Conservation (phyloP, 2,113 vertebrate species). For the Tympanuchus pallidicinctus region DNA sequence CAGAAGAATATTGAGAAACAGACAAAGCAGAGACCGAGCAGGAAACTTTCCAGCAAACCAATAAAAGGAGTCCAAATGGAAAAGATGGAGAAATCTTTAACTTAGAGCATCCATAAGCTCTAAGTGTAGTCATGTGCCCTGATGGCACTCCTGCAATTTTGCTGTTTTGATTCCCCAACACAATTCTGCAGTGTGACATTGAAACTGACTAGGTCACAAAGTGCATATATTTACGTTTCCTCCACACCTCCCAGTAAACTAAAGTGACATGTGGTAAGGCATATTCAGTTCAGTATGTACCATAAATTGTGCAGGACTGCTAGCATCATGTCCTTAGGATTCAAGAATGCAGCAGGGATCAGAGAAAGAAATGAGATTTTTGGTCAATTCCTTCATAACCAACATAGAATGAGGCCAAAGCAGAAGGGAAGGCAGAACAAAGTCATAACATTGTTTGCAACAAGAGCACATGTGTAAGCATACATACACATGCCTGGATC, state of each 20-base stretch:
- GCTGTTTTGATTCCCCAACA: background rate
- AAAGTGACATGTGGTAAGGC: background rate
- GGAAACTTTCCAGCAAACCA: background rate
- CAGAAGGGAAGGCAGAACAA: background rate
- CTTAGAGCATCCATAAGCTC: background rate
- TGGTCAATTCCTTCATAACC: background rate
- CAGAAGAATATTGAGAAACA: background rate
- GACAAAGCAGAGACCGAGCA: background rate
- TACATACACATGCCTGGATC: background rate
- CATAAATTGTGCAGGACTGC: background rate
- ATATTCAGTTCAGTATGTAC: background rate
- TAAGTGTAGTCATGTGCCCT: background rate
- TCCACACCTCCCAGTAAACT: background rate
- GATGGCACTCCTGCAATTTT: background rate
- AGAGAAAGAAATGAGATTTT: background rate
- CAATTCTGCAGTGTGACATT: background rate
- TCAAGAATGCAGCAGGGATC: background rate
- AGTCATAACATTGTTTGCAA: background rate
- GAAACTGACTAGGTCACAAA: background rate
- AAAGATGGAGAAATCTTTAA: background rate
- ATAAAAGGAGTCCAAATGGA: background rate
- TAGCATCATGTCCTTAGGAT: background rate
- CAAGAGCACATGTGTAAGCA: no score
- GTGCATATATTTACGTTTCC: background rate
- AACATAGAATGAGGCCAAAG: background rate